These are phyloP conservation scores for Leptoclinus maculatus DNA, from an alignment of 2,797 vertebrate genomes.

Conservation along the genomic window DNA sequence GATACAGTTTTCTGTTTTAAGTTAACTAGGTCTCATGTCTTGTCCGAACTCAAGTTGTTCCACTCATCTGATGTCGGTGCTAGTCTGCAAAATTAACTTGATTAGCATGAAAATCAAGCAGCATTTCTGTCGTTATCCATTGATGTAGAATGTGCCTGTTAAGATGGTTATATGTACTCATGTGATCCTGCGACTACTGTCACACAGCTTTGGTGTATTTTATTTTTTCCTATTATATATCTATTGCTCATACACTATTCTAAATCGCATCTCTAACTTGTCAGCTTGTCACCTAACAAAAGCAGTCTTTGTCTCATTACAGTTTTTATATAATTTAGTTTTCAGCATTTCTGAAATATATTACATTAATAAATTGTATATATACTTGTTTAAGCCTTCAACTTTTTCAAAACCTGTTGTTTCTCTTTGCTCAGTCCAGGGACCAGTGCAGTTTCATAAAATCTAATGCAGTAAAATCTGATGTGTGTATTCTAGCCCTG, in stretches of 20 bases:
- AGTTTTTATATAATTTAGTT: background rate
- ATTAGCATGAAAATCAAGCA: background rate
- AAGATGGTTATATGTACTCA: background rate
- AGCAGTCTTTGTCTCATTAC: background rate
- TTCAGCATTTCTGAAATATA: background rate
- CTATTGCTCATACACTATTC: background rate
- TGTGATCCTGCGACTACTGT: background rate
- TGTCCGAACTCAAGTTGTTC: too few species aligned
- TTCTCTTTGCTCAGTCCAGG: background rate
- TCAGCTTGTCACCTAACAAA: background rate
- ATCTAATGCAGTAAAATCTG: conserved; percentile 22
- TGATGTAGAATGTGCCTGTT: background rate
- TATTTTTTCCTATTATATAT: background rate
- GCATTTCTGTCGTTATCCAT: background rate
- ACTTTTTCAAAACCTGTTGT: background rate
- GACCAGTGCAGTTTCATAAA: background rate
- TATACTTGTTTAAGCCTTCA: background rate
- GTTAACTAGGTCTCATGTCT: too few species aligned
- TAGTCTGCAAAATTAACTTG: background rate
- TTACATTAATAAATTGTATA: background rate
- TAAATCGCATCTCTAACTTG: background rate
- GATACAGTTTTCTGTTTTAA: background rate
- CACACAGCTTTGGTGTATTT: background rate
- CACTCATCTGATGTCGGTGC: background rate
- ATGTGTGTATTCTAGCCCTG: conserved; percentile 84